phyloP scores from a whole-genome alignment of 2,113 vertebrate species.

The Nycticryphes semicollaris region DNA sequence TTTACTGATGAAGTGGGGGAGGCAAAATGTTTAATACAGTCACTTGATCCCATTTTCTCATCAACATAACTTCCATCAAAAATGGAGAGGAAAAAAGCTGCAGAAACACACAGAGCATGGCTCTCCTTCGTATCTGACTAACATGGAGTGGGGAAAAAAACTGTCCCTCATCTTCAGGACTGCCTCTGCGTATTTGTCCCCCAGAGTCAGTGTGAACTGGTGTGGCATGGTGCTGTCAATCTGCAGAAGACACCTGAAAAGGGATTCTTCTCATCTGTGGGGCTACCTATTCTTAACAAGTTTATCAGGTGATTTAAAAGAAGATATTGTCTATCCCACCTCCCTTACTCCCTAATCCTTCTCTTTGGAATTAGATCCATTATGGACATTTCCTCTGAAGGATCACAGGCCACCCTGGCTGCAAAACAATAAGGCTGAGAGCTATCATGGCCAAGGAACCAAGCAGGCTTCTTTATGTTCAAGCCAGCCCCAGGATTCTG shows the following conservation, averaged over 20 bases:
- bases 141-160: rapidly evolving
- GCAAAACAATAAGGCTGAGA: neutral
- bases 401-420: neutral
- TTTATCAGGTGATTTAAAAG: neutral
- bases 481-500: neutral
- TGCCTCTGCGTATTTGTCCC: neutral
- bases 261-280: neutral
- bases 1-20: neutral
- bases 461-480: neutral
- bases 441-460: neutral
- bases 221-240: neutral
- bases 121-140: neutral
- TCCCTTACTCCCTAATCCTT: neutral
- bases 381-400: neutral
- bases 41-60: neutral
- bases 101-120: neutral
- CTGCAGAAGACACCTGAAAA: neutral
- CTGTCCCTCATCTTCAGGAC: neutral
- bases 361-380: neutral
- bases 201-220: rapidly evolving
- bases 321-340: neutral
- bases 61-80: neutral
- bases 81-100: neutral
- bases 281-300: neutral
- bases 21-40: neutral